Evolutionary conservation across 2,888 invertebrate genomes (phyloP), one percentile per base, ranked within the genome.

Genomic region (Alloscopus bannaensis): DNA sequence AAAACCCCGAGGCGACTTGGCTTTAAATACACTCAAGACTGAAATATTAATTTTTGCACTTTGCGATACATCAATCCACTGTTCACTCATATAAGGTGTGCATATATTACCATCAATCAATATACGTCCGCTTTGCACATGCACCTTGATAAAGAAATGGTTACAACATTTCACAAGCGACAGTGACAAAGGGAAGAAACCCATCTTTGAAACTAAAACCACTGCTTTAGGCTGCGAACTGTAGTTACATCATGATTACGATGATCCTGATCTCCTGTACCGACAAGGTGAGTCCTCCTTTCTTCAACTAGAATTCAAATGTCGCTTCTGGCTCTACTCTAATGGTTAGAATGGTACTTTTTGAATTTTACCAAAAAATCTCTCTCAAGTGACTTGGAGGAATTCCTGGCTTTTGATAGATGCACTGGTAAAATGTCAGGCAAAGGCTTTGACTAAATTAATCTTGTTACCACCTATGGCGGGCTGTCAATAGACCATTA

Each of bases 401-500:
- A 52, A 52, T 52, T 52, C 52, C 52, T 24, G 20, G 52, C 24
- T 52, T 52, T 20, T 52, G 52, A 52, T 52, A 24, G 24, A 24
- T 24, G 11, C 24, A 22, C 24, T 36, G 6, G 36, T 36, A 13
- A 45, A 45, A 26, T 55, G 65, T 66, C 50, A 50, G 26, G 20
- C 1, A 18, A 24, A 20, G 18, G 0, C 18, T n/a, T n/a, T n/a
- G n/a, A n/a, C 31, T 60, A 24, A 31, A 47, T 70, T 60, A 59
- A 60, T 70, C 70, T 70, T 45, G 36, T 31, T 70, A 42, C 73
- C 73, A 73, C 73, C 73, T 65, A 45, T 24, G 42, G 36, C n/a
- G 57, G 47, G 40, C 50, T 72, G 72, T 62, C 65, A 73, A 73
- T 73, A 73, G 64, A 52, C 64, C 42, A 73, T 73, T 55, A 50